Base-by-base conservation (phyloP, 2,797 vertebrate genomes). In the Dromococcyx pavoninus region DNA sequence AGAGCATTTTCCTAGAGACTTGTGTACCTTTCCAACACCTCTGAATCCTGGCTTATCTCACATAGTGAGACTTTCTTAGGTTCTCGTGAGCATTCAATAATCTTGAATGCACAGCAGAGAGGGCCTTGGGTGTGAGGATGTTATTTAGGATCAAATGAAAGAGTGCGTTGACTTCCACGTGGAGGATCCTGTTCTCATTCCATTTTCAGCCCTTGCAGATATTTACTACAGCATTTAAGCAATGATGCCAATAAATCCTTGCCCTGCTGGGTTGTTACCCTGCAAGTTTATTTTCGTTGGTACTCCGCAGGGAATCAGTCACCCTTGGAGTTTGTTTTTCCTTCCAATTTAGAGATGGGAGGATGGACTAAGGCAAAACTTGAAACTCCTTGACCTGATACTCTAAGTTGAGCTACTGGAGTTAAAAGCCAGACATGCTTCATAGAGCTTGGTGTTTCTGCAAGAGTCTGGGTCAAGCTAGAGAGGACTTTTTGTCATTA, bases 241-340 rank as follows among this genome's bases (percentile, higher is more conserved):
- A 57, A 43, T 53, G 35, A 0, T 7, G 2, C 64, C 54, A 74
- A 73, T 88, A 93, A 88, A 87, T 93, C 65, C 58, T 66, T 1
- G 0, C 54, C 43, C 60, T 2, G 4, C 78, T 77, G 69, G 53
- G n/a, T 67, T 33, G n/a, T 72, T 72, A 43, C 56, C 57, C 60
- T 72, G 46, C 32, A n/a, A 61, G 80, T 80, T 94, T 94, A 60
- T 96, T 97, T 92, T 89, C 27, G 74, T 72, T 87, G 57, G 23
- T 54, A 13, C 64, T 72, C 75, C 9, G 7, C 69, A 82, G 62
- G 69, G 74, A 75, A 67, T 77, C 39, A 1, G 46, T 94, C 94
- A 86, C 60, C 91, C 82, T 75, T 57, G 51, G 62, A 86, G 73
- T 86, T 87, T 89, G 93, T 95, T 94, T 94, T 89, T 65, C 81